Evolutionary conservation across 2,113 vertebrate species (phyloP).

Genomic region (Oreocharis arfaki): DNA sequence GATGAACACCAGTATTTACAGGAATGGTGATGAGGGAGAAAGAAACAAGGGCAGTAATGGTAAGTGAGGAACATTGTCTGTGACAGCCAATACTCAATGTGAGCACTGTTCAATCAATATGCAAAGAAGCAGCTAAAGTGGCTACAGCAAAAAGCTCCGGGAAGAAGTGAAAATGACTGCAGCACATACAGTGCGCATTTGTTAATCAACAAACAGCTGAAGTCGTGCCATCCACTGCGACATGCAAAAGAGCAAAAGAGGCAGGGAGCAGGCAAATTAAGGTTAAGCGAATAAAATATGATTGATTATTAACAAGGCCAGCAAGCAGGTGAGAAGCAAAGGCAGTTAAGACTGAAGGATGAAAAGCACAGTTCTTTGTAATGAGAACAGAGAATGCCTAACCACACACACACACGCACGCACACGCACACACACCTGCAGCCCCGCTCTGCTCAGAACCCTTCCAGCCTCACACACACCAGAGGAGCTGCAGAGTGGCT

Average conservation of each 20-base stretch:
- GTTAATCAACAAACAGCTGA: slow-evolving; percentile 24
- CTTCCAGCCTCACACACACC: fast-evolving
- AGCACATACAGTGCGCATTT: not conserved
- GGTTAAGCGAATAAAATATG: slow-evolving; percentile 25
- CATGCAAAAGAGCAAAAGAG: not conserved
- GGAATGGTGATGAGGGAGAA: not conserved
- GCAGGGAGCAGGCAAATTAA: not conserved
- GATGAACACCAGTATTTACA: not conserved
- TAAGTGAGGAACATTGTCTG: slow-evolving; percentile 39
- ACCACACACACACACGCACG: fast-evolving
- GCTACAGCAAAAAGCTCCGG: not conserved
- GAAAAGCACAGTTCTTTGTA: not conserved
- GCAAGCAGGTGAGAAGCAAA: slow-evolving; percentile 11
- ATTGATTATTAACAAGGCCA: slow-evolving; percentile 37
- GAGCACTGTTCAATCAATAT: slow-evolving; percentile 41
- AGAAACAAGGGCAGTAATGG: slow-evolving; percentile 6
- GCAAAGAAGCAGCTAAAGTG: slow-evolving; percentile 30
- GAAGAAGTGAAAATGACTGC: slow-evolving; percentile 33
- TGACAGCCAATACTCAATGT: slow-evolving; percentile 12
- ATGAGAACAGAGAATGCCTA: not conserved
- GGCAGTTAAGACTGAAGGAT: not conserved
- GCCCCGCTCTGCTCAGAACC: not conserved
- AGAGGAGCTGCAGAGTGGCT: not conserved
- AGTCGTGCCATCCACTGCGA: not conserved
- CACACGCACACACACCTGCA: not conserved